Base-by-base conservation (phyloP, 1,140 invertebrate genomes). In the Dufourea novaeangliae region DNA sequence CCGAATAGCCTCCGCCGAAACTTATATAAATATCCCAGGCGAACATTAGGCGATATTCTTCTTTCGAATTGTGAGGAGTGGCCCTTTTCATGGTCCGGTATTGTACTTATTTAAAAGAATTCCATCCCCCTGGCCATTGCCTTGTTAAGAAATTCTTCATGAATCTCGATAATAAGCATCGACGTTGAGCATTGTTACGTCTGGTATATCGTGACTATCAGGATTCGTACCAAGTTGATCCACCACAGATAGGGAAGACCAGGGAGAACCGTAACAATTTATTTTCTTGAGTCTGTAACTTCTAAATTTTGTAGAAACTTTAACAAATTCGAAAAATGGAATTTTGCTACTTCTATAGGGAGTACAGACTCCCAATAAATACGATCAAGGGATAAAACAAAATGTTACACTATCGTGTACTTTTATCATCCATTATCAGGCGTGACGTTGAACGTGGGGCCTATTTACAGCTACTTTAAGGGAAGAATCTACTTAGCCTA, bases 21-120 rank as follows among this genome's bases (percentile, higher is more conserved):
- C 69, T 82, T 82, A 34, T 72, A 79, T 70, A 82, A 83, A 83
- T 82, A 82, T 71, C 54, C 61, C 70, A n/a, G 61, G 37, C 27
- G 62, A 79, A 68, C 34, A 74, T 67, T 72, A 61, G 67, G 39
- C 66, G 72, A 59, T n/a, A n/a, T 69, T 73, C 63, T 57, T 70
- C 46, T 41, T 34, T 41, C 14, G 72, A 80, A 46, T 80, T 50
- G 63, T 10, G 66, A 73, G 56, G 50, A 78, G 29, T 7, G 54
- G 64, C 34, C 57, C n/a, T n/a, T n/a, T 82, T 68, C 66, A 82
- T 20, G 39, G 75, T 39, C 8, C 22, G 62, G 17, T 29, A 78
- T 82, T 83, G 79, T 82, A 39, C 37, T 69, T 64, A 69, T 67
- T 61, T 46, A 34, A 8, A 69, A 69, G 64, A 69, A 61, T 76